Evolutionary conservation across 2,113 vertebrate genomes (phyloP).

Genomic region (Myiozetetes cayanensis): DNA sequence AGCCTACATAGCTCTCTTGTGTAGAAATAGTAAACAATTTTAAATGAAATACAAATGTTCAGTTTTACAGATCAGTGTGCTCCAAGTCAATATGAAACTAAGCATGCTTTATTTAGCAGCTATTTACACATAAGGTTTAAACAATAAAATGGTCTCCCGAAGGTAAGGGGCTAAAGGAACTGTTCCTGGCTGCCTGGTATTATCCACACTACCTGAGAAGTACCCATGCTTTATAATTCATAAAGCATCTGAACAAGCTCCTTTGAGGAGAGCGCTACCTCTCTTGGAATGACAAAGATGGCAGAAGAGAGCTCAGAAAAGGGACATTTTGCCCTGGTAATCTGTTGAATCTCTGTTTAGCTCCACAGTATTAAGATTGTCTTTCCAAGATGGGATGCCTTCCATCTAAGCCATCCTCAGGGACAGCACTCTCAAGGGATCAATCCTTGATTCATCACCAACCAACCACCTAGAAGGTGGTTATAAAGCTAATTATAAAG

Average conservation of each 20-base stretch:
- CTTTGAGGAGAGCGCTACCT: background rate
- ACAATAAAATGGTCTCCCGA: background rate
- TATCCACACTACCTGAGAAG: background rate
- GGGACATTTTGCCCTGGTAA: background rate
- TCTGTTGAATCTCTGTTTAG: background rate
- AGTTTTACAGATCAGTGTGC: background rate
- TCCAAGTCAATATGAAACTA: slow-evolving; percentile 16
- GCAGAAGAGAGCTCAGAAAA: background rate
- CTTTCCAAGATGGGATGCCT: background rate
- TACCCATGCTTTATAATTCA: too few species aligned
- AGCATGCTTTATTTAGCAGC: slow-evolving; percentile 16
- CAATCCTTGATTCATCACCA: background rate
- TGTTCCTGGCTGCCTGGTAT: rapidly evolving
- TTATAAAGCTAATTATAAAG: background rate
- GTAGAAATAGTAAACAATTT: slow-evolving; percentile 55
- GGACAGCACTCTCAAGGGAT: background rate
- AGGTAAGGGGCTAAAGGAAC: background rate
- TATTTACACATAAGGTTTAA: slow-evolving; percentile 31
- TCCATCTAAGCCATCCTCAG: background rate
- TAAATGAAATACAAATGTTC: slow-evolving; percentile 62
- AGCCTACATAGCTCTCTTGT: slow-evolving; percentile 32
- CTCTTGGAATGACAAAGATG: background rate
- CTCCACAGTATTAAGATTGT: background rate
- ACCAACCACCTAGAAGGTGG: background rate
- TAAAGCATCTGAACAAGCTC: background rate